phyloP scores from a whole-genome alignment of 2,888 invertebrate genomes.

The Drosophila picticornis region DNA sequence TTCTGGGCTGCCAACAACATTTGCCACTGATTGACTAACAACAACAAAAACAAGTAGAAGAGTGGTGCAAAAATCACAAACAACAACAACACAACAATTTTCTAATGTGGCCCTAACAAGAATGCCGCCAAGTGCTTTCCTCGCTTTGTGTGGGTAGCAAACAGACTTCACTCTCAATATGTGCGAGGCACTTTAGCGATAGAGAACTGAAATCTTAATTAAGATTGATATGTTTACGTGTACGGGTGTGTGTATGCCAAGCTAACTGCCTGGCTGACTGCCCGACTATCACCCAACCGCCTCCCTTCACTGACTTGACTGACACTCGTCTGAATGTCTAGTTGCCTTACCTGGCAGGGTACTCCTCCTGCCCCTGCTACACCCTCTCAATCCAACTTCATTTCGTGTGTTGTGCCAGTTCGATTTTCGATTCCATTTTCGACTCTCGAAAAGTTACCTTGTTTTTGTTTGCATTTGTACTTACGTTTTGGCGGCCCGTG shows the following conservation, averaged over 20 bases:
- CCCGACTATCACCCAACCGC: slow-evolving; percentile 14
- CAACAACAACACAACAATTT: slow-evolving; percentile 19
- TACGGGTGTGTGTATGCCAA: slow-evolving; percentile 31
- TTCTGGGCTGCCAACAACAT: slow-evolving; percentile 59
- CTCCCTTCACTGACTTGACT: slow-evolving; percentile 42
- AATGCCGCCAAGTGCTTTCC: slow-evolving; percentile 8
- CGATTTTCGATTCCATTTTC: slow-evolving; percentile 52
- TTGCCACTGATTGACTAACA: slow-evolving; percentile 58
- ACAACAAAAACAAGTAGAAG: slow-evolving; percentile 21
- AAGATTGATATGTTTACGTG: slow-evolving; percentile 83
- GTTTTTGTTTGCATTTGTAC: slow-evolving; percentile 9
- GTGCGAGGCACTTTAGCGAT: slow-evolving; percentile 57
- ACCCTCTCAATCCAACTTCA: neutral
- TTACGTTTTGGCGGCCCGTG: slow-evolving; percentile 33
- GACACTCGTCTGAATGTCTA: slow-evolving; percentile 44
- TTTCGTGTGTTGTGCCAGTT: slow-evolving; percentile 19
- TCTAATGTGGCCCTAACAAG: slow-evolving; percentile 38
- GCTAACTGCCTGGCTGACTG: slow-evolving; percentile 21
- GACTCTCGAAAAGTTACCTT: slow-evolving; percentile 42
- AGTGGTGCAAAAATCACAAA: slow-evolving; percentile 48
- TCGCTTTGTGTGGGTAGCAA: neutral
- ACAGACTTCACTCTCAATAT: slow-evolving; percentile 39
- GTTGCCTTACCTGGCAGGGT: slow-evolving; percentile 14
- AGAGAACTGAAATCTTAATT: slow-evolving; percentile 82
- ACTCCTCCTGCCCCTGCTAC: neutral